A percentile compares a stretch with the other conserved stretches of the same genome.
Evolutionary conservation across 2,888 invertebrate genomes (phyloP).

Genomic region (Calameuta pallipes): DNA sequence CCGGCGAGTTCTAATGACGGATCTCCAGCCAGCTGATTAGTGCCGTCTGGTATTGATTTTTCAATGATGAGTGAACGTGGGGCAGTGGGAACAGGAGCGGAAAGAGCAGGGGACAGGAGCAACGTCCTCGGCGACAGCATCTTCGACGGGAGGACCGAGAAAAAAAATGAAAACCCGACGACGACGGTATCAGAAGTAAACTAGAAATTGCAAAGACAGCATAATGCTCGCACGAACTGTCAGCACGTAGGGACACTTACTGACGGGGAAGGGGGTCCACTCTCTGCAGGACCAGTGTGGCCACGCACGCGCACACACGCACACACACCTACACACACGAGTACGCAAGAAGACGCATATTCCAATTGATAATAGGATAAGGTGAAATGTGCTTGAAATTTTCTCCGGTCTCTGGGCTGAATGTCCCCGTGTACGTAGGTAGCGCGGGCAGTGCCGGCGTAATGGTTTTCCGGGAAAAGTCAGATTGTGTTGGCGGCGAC

Average conservation of each 20-base stretch:
- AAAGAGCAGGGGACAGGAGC: slow-evolving; percentile 15
- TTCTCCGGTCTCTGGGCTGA: not conserved
- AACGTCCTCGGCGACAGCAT: not conserved
- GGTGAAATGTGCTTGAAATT: not conserved
- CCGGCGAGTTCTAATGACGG: slow-evolving; percentile 51
- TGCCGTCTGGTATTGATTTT: slow-evolving; percentile 64
- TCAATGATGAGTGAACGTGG: slow-evolving; percentile 44
- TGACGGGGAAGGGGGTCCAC: slow-evolving; percentile 33
- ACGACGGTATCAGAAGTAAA: not conserved
- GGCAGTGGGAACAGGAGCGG: not conserved
- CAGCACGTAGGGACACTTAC: slow-evolving; percentile 28
- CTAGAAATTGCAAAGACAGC: not conserved
- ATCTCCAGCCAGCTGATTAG: slow-evolving; percentile 62
- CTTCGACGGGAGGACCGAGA: slow-evolving; percentile 5
- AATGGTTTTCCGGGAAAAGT: slow-evolving; percentile 2
- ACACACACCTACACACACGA: slow-evolving; percentile 9
- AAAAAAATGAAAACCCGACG: not conserved
- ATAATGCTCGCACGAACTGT: not conserved
- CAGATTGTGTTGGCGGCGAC: not conserved
- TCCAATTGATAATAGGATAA: not conserved
- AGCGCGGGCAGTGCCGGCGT: not conserved
- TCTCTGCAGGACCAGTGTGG: slow-evolving; percentile 27
- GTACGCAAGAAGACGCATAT: not conserved
- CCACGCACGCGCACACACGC: slow-evolving; percentile 38
- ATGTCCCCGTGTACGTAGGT: not conserved